These are phyloP conservation scores for Protobothrops flavoviridis DNA, from an alignment of 2,113 vertebrate genomes.

Conservation along the genomic window DNA sequence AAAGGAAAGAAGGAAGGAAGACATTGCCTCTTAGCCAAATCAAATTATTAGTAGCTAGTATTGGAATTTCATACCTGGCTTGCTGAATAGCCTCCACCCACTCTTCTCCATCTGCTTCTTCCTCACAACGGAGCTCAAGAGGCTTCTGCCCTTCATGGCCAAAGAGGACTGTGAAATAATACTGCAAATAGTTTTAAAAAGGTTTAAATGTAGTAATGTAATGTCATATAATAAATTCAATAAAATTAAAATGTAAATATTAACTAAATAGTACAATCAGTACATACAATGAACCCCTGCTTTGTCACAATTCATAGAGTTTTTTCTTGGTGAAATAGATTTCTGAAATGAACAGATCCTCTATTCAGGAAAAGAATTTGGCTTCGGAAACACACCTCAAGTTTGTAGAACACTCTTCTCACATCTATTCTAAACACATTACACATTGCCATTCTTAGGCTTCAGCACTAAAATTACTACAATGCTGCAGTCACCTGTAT, in stretches of 20 bases:
- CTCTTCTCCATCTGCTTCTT: conserved; percentile 90
- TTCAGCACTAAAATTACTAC: neutral
- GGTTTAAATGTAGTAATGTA: conserved; percentile 7
- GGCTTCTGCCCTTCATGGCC: conserved; percentile 97
- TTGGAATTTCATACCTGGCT: conserved; percentile 80
- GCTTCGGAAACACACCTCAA: neutral
- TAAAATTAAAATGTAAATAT: neutral
- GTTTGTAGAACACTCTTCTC: neutral
- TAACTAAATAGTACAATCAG: neutral
- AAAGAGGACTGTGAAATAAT: conserved; percentile 94
- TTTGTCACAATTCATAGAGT: neutral
- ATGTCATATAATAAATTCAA: neutral
- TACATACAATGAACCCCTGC: neutral
- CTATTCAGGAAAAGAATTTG: neutral
- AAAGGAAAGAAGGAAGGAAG: neutral
- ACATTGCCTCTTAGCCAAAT: neutral
- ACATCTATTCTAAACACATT: neutral
- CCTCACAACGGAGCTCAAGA: conserved; percentile 92
- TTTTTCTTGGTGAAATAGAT: neutral
- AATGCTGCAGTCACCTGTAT: neutral
- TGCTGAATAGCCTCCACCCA: conserved; percentile 98
- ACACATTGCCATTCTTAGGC: neutral
- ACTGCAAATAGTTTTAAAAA: conserved; percentile 69
- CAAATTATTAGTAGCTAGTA: neutral
- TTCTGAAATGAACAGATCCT: neutral